These are phyloP conservation scores for Xestia xanthographa DNA, from an alignment of 2,888 invertebrate genomes.

Conservation along the genomic window DNA sequence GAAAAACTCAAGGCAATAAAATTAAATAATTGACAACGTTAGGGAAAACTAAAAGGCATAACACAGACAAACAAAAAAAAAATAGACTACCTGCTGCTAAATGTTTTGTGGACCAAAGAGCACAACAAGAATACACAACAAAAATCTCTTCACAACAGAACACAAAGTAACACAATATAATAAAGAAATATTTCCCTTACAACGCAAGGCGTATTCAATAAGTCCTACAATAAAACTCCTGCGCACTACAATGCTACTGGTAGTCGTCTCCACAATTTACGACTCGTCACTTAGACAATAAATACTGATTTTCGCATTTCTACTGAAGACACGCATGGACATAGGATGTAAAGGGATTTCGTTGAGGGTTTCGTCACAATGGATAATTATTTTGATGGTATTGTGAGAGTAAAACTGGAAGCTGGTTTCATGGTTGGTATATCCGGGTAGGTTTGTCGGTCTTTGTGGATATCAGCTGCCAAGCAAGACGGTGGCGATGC, in stretches of 20 bases:
- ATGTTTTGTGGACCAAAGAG: not conserved
- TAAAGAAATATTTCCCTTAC: conserved; percentile 65
- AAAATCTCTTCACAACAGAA: conserved; percentile 6
- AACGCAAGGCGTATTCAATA: conserved; percentile 71
- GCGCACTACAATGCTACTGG: conserved; percentile 81
- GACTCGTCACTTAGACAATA: conserved; percentile 89
- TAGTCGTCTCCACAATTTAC: conserved; percentile 84
- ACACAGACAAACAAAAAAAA: not conserved
- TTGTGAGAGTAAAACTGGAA: conserved; percentile 35
- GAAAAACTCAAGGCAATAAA: not conserved
- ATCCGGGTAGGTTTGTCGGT: not conserved
- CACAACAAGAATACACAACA: conserved; percentile 9
- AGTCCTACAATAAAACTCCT: conserved; percentile 65
- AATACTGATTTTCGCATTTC: conserved; percentile 89
- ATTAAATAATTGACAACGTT: not conserved
- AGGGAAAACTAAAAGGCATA: not conserved
- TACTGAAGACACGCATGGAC: conserved; percentile 75
- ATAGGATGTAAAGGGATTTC: conserved; percentile 72
- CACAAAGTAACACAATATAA: conserved; percentile 67
- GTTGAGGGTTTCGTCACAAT: conserved; percentile 10
- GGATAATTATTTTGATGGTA: conserved; percentile 36
- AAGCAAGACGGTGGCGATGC: not conserved
- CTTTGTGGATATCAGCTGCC: not conserved
- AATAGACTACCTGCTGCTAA: not conserved
- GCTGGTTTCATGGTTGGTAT: conserved; percentile 27